Evolutionary conservation across 2,113 vertebrate genomes (phyloP).

Genomic region (Oncorhynchus keta): DNA sequence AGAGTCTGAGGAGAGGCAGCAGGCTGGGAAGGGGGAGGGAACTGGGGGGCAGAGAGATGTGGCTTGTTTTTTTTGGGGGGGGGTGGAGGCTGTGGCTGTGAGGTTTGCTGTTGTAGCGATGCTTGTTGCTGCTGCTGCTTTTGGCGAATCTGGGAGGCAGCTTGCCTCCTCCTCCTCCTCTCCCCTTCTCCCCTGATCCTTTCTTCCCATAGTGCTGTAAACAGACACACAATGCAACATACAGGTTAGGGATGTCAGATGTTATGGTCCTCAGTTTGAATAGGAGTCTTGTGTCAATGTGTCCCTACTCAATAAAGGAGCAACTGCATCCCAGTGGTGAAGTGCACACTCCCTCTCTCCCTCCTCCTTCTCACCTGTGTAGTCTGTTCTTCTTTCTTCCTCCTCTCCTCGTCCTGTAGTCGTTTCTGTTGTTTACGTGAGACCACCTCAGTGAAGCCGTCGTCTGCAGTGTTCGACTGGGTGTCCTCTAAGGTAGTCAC

Average conservation of each 20-base stretch:
- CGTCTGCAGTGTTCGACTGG: slow-evolving; percentile 90
- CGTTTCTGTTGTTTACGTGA: slow-evolving; percentile 98
- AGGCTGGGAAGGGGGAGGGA: slow-evolving; percentile 61
- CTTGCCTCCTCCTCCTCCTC: slow-evolving; percentile 71
- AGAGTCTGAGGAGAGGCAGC: slow-evolving; percentile 59
- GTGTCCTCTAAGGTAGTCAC: slow-evolving; percentile 97
- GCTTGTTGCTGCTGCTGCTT: slow-evolving; percentile 80
- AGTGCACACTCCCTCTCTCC: background rate
- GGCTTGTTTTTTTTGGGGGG: slow-evolving; percentile 47
- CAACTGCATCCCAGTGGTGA: no score
- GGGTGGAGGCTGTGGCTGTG: slow-evolving; percentile 56
- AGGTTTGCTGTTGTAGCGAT: slow-evolving; percentile 56
- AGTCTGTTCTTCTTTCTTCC: slow-evolving; percentile 97
- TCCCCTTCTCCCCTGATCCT: slow-evolving; percentile 85
- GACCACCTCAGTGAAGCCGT: slow-evolving; percentile 97
- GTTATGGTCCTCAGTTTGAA: no score
- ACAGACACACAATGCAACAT: background rate
- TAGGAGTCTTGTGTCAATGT: no score
- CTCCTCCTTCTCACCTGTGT: slow-evolving; percentile 77
- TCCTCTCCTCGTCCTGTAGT: slow-evolving; percentile 93
- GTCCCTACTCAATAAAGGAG: no score
- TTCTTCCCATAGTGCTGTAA: slow-evolving; percentile 95
- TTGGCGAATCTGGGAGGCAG: slow-evolving; percentile 97
- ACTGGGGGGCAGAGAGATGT: slow-evolving; percentile 58
- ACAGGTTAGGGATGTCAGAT: no score